Percentiles rank a stretch among this genome's conserved stretches.
These are phyloP conservation scores for Carpatolechia fugitivella DNA, from an alignment of 2,888 invertebrate genomes.

Conservation along the genomic window DNA sequence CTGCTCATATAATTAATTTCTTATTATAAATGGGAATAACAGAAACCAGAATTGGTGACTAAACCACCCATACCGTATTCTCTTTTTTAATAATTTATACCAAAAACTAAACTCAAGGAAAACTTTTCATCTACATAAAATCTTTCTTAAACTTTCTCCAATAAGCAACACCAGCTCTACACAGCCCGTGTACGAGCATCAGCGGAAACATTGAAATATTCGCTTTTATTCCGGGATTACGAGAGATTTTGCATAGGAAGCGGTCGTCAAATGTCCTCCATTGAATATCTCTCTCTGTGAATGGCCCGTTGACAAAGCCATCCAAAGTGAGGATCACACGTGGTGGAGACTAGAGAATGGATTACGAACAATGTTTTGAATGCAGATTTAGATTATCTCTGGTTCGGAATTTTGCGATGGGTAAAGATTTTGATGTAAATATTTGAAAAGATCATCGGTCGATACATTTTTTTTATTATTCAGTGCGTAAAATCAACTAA, in stretches of 20 bases:
- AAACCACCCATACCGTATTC: too few relatives aligned
- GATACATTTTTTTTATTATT: not conserved
- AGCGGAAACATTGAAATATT: slow-evolving; percentile 67
- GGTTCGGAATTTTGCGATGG: slow-evolving; percentile 27
- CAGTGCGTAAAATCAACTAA: not conserved
- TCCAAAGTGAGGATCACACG: slow-evolving; percentile 62
- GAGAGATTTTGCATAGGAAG: slow-evolving; percentile 75
- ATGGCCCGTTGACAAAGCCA: slow-evolving; percentile 59
- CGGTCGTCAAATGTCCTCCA: slow-evolving; percentile 64
- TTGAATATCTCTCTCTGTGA: slow-evolving; percentile 48
- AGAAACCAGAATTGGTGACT: too few relatives aligned
- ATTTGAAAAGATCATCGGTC: slow-evolving; percentile 6
- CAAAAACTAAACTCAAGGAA: too few relatives aligned
- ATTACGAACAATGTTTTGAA: slow-evolving; percentile 58
- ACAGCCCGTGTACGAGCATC: slow-evolving; percentile 35
- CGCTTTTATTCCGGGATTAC: slow-evolving; percentile 75
- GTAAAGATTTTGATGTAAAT: slow-evolving; percentile 1
- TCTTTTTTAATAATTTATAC: too few relatives aligned
- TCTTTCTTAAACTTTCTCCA: not conserved
- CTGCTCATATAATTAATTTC: too few relatives aligned
- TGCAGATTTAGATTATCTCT: slow-evolving; percentile 53
- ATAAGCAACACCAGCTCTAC: not conserved
- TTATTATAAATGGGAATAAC: too few relatives aligned
- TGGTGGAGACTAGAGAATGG: slow-evolving; percentile 65
- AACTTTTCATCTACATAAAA: too few relatives aligned